Conservation (phyloP, 1,140 invertebrate genomes). For the Fopius arisanus region DNA sequence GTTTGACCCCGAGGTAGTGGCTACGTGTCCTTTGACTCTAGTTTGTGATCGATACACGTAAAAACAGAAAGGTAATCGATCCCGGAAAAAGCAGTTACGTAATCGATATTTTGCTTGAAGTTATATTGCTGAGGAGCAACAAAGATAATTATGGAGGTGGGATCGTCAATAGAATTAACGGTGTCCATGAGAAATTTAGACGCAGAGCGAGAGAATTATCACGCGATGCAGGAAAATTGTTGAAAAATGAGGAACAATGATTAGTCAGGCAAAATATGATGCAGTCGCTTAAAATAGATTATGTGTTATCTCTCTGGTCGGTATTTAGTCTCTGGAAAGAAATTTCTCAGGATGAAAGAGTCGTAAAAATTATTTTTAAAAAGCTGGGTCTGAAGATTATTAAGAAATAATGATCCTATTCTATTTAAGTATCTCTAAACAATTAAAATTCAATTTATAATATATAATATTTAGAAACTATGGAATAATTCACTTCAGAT, state of each 20-base stretch:
- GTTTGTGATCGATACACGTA: neutral
- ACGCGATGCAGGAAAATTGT: neutral
- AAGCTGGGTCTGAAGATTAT: too few species aligned
- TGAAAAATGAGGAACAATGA: neutral
- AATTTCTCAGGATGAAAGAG: too few species aligned
- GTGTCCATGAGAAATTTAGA: too few species aligned
- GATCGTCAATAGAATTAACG: neutral
- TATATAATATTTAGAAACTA: too few species aligned
- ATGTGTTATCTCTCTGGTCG: neutral
- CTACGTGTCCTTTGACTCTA: neutral
- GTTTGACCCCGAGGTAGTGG: neutral
- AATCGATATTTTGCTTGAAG: neutral
- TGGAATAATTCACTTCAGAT: too few species aligned
- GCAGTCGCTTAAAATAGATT: neutral
- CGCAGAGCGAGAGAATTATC: neutral
- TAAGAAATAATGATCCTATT: too few species aligned
- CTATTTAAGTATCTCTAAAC: too few species aligned
- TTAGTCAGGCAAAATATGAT: neutral
- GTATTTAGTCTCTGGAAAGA: too few species aligned
- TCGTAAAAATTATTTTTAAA: too few species aligned
- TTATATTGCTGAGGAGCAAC: neutral
- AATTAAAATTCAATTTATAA: too few species aligned
- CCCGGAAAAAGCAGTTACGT: neutral
- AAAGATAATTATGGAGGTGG: neutral
- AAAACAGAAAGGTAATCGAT: neutral